Conservation (phyloP, 2,888 invertebrate genomes). For the Melangyna quadrimaculata region DNA sequence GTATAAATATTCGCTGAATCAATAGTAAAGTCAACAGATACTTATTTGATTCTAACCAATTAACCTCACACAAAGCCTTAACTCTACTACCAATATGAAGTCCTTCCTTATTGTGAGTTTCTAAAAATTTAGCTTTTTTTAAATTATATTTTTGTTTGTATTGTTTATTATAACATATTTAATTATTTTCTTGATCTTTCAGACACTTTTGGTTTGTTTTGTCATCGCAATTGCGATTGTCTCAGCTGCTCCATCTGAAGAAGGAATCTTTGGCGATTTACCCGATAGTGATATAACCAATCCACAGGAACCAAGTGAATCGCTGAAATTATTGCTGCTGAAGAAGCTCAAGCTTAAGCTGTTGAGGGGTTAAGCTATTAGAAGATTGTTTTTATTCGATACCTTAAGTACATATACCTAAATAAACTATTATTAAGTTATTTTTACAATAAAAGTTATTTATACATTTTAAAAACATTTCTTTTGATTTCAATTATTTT, state of each 20-base stretch:
- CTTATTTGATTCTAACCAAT: background rate
- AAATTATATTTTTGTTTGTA: background rate
- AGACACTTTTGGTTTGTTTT: slow-evolving; percentile 11
- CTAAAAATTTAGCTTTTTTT: background rate
- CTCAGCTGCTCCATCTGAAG: slow-evolving; percentile 12
- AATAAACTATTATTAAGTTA: background rate
- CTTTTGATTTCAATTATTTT: background rate
- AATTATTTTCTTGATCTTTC: background rate
- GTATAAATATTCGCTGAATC: background rate
- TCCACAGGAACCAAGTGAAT: background rate
- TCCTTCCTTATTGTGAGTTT: background rate
- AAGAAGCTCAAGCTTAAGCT: slow-evolving; percentile 3
- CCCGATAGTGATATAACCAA: background rate
- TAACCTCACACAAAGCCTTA: background rate
- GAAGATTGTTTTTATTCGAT: background rate
- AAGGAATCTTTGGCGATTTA: slow-evolving; percentile 19
- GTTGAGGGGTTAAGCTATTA: background rate
- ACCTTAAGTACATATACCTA: background rate
- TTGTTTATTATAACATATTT: no score
- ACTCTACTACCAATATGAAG: background rate
- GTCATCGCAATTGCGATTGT: background rate
- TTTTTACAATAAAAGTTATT: background rate
- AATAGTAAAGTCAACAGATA: background rate
- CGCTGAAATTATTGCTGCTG: background rate
- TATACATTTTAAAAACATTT: background rate